Percentiles rank a stretch among this genome's conserved stretches.
Evolutionary conservation across 2,888 invertebrate genomes (phyloP).

Genomic region (Epiperipatus broadwayi): DNA sequence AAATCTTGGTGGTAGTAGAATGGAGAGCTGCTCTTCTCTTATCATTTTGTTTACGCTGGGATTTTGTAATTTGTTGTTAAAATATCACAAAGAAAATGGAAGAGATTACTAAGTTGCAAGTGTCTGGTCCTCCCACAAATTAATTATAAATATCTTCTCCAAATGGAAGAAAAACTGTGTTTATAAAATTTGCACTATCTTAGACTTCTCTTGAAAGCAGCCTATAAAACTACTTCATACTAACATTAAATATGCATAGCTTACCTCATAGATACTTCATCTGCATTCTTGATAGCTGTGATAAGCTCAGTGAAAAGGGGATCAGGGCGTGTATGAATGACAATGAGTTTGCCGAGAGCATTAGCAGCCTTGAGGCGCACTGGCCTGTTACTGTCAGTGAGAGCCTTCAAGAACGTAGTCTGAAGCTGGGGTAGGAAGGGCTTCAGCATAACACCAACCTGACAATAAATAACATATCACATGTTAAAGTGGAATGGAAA

Average conservation of each 20-base stretch:
- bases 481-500: neutral
- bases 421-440: conserved; percentile 96
- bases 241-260: conserved; percentile 14
- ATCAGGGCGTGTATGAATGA: conserved; percentile 81
- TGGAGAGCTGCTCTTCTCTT: no score
- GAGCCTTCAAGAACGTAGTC: conserved; percentile 87
- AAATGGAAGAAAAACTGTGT: no score
- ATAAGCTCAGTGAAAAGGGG: conserved; percentile 83
- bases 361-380: conserved; percentile 73
- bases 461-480: conserved; percentile 18
- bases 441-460: conserved; percentile 83
- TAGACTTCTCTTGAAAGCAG: neutral
- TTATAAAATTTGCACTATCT: no score
- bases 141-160: no score
- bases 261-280: conserved; percentile 56
- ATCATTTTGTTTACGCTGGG: no score
- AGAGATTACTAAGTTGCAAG: no score
- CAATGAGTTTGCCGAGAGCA: conserved; percentile 66
- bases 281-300: conserved; percentile 57
- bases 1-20: no score
- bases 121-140: no score
- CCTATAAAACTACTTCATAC: neutral
- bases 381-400: conserved; percentile 66
- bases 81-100: no score
- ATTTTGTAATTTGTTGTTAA: no score